A percentile compares a stretch with the other conserved stretches of the same genome.
Conservation (phyloP, 2,888 invertebrate genomes). For the Trilocha varians region DNA sequence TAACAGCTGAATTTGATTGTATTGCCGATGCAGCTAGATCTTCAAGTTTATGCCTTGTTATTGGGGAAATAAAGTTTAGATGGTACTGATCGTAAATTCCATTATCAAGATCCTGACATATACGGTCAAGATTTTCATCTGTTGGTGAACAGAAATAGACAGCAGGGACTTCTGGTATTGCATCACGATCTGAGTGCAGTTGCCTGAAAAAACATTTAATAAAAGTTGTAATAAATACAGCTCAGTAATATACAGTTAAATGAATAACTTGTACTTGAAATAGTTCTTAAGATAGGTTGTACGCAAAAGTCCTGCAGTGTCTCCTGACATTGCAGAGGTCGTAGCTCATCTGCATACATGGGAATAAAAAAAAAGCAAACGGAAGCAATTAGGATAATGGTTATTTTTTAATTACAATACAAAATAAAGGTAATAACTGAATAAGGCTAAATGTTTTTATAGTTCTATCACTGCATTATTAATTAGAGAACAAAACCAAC, state of each 20-base stretch:
- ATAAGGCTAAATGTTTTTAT: too few relatives aligned
- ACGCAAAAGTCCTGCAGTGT: too few relatives aligned
- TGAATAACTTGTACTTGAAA: not conserved
- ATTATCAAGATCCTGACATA: conserved; percentile 91
- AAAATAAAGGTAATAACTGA: too few relatives aligned
- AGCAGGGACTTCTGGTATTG: conserved; percentile 98
- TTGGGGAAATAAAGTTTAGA: conserved; percentile 96
- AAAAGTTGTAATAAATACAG: not conserved
- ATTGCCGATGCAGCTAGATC: conserved; percentile 95
- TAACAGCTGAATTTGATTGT: conserved; percentile 90
- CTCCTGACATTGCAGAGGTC: too few relatives aligned
- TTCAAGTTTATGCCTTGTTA: conserved; percentile 93
- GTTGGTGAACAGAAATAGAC: conserved; percentile 98
- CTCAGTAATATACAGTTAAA: too few relatives aligned
- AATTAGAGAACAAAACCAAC: too few relatives aligned
- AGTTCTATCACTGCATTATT: too few relatives aligned
- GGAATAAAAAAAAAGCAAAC: too few relatives aligned
- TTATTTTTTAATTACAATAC: too few relatives aligned
- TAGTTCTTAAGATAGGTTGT: not conserved
- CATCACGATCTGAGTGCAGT: conserved; percentile 88
- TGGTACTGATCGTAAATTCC: conserved; percentile 95
- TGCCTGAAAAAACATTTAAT: conserved; percentile 72
- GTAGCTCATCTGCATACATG: too few relatives aligned
- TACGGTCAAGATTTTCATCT: conserved; percentile 95
- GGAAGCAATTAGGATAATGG: too few relatives aligned